Conservation (phyloP, 2,797 vertebrate species). For the Chrosomus eos region DNA sequence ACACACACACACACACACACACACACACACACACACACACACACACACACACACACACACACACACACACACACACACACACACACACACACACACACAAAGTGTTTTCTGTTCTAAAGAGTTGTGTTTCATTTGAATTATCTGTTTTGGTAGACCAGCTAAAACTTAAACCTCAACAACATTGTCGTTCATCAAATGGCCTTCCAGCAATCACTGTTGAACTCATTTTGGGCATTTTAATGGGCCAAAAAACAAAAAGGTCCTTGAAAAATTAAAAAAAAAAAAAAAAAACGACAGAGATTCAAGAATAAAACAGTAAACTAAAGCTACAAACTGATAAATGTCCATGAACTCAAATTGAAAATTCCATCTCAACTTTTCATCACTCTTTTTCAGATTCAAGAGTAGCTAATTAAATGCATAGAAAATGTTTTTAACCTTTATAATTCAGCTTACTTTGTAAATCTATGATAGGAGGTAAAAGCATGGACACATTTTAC, state of each 20-base stretch:
- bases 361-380: background rate
- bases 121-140: background rate
- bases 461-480: background rate
- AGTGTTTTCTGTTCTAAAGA: background rate
- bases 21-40: too few species aligned
- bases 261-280: background rate
- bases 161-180: background rate
- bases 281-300: background rate
- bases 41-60: too few species aligned
- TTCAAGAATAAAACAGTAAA: background rate
- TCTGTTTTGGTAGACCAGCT: background rate
- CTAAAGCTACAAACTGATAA: background rate
- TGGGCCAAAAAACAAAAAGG: background rate
- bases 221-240: constrained; percentile 7
- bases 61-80: too few species aligned
- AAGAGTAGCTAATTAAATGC: background rate
- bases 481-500: background rate
- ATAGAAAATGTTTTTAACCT: background rate
- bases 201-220: background rate
- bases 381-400: background rate
- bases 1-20: too few species aligned
- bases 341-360: background rate
- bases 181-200: background rate
- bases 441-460: background rate
- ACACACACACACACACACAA: too few species aligned